Evolutionary conservation across 1,140 invertebrate genomes (phyloP).

Genomic region (Nebria ingens): DNA sequence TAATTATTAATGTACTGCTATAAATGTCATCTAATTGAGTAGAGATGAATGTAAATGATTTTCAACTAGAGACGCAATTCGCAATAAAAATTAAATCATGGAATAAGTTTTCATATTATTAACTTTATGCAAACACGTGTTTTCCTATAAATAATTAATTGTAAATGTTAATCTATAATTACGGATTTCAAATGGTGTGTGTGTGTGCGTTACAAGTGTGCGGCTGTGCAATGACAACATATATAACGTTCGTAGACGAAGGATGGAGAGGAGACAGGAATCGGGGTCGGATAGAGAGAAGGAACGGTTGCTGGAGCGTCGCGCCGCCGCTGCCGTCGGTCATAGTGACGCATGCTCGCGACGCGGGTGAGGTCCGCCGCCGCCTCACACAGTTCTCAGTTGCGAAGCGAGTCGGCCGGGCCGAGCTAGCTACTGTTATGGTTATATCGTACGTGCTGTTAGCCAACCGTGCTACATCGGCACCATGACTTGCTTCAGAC

Average conservation of each 20-base stretch:
- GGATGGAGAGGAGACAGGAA: neutral
- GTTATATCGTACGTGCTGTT: conserved; percentile 1
- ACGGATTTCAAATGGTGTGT: too few species aligned
- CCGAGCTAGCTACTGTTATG: conserved; percentile 4
- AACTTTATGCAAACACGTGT: neutral
- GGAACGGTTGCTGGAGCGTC: neutral
- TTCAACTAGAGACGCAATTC: too few species aligned
- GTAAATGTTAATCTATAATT: conserved; percentile 6
- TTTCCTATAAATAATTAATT: neutral
- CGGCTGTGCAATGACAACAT: neutral
- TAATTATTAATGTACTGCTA: too few species aligned
- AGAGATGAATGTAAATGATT: too few species aligned
- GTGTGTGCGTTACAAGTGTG: too few species aligned
- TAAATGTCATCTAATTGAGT: too few species aligned
- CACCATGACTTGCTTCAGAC: neutral
- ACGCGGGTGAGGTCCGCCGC: neutral
- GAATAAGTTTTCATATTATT: too few species aligned
- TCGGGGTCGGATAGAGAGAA: neutral
- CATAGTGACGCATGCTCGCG: conserved; percentile 3
- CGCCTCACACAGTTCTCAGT: conserved; percentile 3
- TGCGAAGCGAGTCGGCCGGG: conserved; percentile 7
- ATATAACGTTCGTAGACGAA: neutral
- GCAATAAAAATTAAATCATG: too few species aligned
- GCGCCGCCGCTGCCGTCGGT: neutral
- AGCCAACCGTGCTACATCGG: neutral